Base-by-base conservation (phyloP, 1,140 invertebrate species). In the Paramacrobiotus metropolitanus region DNA sequence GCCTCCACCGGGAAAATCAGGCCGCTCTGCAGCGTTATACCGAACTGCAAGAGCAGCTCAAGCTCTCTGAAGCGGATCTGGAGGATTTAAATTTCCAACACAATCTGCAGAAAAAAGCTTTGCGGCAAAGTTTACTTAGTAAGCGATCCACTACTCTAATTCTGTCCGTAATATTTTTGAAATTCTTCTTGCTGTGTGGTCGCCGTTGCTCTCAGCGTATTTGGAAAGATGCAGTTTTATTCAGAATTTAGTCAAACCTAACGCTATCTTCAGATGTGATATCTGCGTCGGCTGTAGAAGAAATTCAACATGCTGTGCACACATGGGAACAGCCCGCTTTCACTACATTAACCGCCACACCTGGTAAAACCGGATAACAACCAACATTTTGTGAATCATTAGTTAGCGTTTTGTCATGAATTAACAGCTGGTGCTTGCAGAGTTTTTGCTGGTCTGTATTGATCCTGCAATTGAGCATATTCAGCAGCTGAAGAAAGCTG, bases 261-360 rank as follows among this genome's bases (percentile, higher is more conserved):
- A 55, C 48, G 28, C 24, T 20, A 9, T 55, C 4, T 55, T 4
- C 24, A 55, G 48, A 60, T 60, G 28, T 60, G 15, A 60, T 29
- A 28, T 60, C 18, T 30, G 55, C 15, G 9, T 4, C 30, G 15
- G 15, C 31, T 28, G 29, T 28, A 15, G 59, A 70, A 34, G 79
- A 83, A 48, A 70, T 84, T 31, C 73, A 77, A 67, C 73, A 78
- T 66, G 76, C 82, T 1, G 73, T 83, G 62, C 75, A 79, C 59
- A 77, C 82, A 66, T 74, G 82, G 65, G 82, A 83, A 65, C 83
- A 83, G 74, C 82, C 82, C 1, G 78, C 81, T 2, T 76, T 83
- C 65, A 78, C 80, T 1, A 77, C 79, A 31, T 70, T 83, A 29
- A 81, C 79, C 34, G 84, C 82, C 68, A 80, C 81, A 31, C 79